Evolutionary conservation across 2,797 vertebrate genomes (phyloP), one percentile per base, ranked within the genome.

Genomic region (Hylomyscus alleni): DNA sequence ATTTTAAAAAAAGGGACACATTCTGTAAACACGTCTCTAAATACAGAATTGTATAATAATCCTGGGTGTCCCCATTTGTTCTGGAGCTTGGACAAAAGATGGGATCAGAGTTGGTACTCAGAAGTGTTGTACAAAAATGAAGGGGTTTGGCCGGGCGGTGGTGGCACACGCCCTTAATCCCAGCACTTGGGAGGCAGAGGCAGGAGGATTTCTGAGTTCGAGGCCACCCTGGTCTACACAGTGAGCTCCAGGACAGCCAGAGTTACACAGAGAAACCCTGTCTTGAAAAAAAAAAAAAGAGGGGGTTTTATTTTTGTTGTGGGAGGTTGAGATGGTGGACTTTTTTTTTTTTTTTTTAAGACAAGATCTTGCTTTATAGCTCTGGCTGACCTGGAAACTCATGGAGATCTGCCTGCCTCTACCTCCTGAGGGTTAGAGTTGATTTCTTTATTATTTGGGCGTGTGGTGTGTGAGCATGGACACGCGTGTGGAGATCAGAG

Each of bases 41-140:
- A 99, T 99, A 99, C 98, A 99, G 98, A 98, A 98, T 99, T 99
- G 98, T 98, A 98, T 98, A 98, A 95, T 96, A 98, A 97, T 56
- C 81, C 94, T 91, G 93, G 95, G 97, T 93, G 95, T 98, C 22
- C 81, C 56, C 56, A 73, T 98, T 98, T 98, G 89, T 56, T 97
- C 86, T 0, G 0, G 81, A 90, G 34, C 24, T 86, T 92, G 89
- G 76, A 5, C 54, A 9, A 31, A 37, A 52, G 20, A 34, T 29
- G 22, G 83, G 62, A 17, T 58, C 44, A 22, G 0, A 34, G 13
- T 24, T 26, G 56, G 20, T 31, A 6, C 40, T 58, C 54, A 31
- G 67, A 29, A 17, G 11, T 81, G 8, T 91, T 75, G 50, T 77
- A 91, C 15, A 89, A 86, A 90, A 60, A 15, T 2, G 3, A 9